Conservation (phyloP, 2,113 vertebrate genomes). For the Oreochromis tanganicae region DNA sequence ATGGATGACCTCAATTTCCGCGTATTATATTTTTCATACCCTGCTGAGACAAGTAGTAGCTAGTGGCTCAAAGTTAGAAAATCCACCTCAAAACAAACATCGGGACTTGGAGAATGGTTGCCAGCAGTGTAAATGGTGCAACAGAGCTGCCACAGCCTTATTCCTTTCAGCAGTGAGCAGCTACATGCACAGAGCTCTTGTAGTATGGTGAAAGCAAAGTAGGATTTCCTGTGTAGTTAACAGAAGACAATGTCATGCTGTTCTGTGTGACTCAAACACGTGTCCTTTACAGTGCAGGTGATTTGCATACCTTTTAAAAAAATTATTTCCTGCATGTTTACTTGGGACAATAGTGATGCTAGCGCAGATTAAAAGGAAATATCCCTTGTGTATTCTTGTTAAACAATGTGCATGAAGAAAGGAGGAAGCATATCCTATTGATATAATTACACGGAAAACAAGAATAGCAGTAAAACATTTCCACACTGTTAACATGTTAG, state of each 20-base stretch:
- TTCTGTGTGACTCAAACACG: neutral
- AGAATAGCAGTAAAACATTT: neutral
- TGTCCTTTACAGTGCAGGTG: neutral
- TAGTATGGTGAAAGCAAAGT: neutral
- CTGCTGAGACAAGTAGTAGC: neutral
- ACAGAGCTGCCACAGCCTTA: neutral
- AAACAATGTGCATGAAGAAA: neutral
- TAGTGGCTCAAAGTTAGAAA: neutral
- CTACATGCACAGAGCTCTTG: neutral
- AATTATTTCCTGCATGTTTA: neutral
- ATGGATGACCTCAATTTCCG: neutral
- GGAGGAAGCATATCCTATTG: constrained; percentile 11
- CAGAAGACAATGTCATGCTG: neutral
- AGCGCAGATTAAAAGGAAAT: neutral
- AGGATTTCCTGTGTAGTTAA: constrained; percentile 11
- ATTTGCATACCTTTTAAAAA: neutral
- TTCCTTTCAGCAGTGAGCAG: neutral
- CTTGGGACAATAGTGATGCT: neutral
- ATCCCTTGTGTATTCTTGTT: neutral
- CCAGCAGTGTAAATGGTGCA: neutral
- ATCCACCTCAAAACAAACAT: neutral
- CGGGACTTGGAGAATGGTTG: neutral
- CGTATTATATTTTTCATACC: neutral
- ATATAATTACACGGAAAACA: neutral
- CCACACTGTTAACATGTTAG: neutral